Evolutionary conservation across 2,888 invertebrate genomes (phyloP), one percentile per base, ranked within the genome.

Genomic region (Nomada fabriciana): DNA sequence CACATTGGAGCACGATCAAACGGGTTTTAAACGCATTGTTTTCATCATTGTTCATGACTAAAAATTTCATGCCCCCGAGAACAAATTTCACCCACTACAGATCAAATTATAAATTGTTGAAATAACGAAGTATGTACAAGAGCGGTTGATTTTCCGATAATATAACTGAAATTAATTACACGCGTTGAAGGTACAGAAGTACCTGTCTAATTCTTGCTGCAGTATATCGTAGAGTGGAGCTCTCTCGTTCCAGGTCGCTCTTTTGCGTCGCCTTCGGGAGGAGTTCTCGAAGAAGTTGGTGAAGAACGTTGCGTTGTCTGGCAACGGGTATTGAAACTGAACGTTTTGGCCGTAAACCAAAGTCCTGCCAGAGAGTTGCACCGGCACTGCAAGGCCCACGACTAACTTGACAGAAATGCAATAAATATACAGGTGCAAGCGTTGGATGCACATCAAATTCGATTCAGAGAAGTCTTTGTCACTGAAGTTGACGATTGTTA

Each of bases 271-370:
- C 47, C 89, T 86, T 70, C 86, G 82, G 25, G 86, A 83, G 61
- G 83, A 59, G 42, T 79, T 67, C 93, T 92, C 82, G 94, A 95
- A 95, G 86, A 95, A 95, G 83, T 94, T 94, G 0, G 95, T 95
- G 63, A 95, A 91, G 74, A 95, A 86, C 0, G 95, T 92, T 55
- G 95, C 94, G 87, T 96, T 96, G 71, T 91, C 89, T 65, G 95
- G 95, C 83, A 95, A 92, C 0, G 92, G 47, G 89, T 96, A 96
- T 89, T 96, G 96, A 91, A 95, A 96, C 91, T 96, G 96, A 80
- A 96, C 94, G 91, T 96, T 96, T 70, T 95, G 95, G 0, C 94
- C 95, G 81, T 96, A 95, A 0, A 94, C 93, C 84, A 96, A 90
- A 73, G 94, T 95, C 73, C 95, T 93, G 63, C 95, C 95, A 0